These are phyloP conservation scores for Neogobius melanostomus DNA, from an alignment of 2,113 vertebrate species.

Conservation along the genomic window DNA sequence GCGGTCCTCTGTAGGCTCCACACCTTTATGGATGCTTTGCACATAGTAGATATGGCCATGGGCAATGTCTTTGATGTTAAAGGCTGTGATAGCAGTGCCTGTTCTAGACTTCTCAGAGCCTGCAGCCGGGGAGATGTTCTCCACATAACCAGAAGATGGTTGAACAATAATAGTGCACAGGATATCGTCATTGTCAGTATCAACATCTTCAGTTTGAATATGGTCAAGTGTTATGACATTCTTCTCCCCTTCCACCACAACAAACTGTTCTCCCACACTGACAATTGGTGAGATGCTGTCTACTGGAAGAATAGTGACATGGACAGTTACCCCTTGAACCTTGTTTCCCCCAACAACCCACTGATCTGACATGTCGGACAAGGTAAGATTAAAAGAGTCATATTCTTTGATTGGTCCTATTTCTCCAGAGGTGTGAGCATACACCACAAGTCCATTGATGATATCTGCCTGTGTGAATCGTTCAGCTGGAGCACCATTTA, in stretches of 20 bases:
- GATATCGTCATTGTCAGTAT: constrained; percentile 87
- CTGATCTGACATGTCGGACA: constrained; percentile 88
- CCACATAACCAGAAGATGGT: constrained; percentile 88
- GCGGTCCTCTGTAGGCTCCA: constrained; percentile 91
- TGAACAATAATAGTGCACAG: constrained; percentile 92
- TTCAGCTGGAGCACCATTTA: constrained; percentile 82
- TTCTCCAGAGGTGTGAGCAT: constrained; percentile 90
- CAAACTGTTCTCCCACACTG: constrained; percentile 69
- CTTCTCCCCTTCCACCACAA: constrained; percentile 82
- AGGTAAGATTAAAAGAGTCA: constrained; percentile 89
- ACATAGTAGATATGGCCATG: constrained; percentile 88
- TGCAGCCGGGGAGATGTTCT: constrained; percentile 92
- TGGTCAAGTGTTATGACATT: constrained; percentile 79
- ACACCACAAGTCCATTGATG: constrained; percentile 87
- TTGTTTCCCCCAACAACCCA: constrained; percentile 86
- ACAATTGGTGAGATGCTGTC: constrained; percentile 83
- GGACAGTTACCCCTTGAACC: constrained; percentile 84
- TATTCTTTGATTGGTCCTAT: constrained; percentile 83
- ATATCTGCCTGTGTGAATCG: constrained; percentile 91
- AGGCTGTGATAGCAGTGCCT: constrained; percentile 89
- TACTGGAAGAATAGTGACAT: constrained; percentile 91
- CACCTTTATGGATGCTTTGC: constrained; percentile 90
- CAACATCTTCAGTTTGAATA: constrained; percentile 82
- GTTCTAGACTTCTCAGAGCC: constrained; percentile 94
- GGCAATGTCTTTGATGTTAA: constrained; percentile 85